A percentile compares a stretch with the other conserved stretches of the same genome.
These are phyloP conservation scores for Trichonephila clavata DNA, from an alignment of 1,140 invertebrate genomes.

Conservation along the genomic window DNA sequence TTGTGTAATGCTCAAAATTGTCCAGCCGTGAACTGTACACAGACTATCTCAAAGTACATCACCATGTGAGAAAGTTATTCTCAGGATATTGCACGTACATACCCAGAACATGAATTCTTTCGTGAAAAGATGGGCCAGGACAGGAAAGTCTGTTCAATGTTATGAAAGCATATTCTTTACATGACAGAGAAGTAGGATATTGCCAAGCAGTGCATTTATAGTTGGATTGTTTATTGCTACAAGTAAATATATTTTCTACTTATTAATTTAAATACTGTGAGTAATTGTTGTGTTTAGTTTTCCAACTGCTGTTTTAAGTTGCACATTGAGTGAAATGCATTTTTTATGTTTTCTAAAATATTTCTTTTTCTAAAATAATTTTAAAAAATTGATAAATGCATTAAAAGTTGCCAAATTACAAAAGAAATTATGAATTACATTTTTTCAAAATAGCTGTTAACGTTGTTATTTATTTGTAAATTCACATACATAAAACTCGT, in stretches of 20 bases:
- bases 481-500: no score
- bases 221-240: constrained; percentile 95
- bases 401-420: no score
- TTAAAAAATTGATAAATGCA: no score
- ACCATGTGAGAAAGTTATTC: constrained; percentile 97
- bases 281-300: no score
- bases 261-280: neutral
- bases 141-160: constrained; percentile 99
- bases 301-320: no score
- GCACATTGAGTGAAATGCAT: no score
- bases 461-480: no score
- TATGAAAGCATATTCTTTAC: constrained; percentile 98
- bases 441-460: no score
- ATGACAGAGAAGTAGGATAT: constrained; percentile 98
- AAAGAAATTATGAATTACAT: no score
- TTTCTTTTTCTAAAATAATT: no score
- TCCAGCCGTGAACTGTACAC: constrained; percentile 96
- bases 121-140: constrained; percentile 94
- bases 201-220: constrained; percentile 98
- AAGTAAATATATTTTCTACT: constrained; percentile 84
- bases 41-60: constrained; percentile 98
- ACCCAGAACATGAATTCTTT: constrained; percentile 99
- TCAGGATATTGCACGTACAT: constrained; percentile 98
- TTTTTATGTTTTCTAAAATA: no score
- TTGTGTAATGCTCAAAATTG: constrained; percentile 89